Evolutionary conservation across 2,113 vertebrate species (phyloP).

Genomic region (Thamnophis sirtalis): DNA sequence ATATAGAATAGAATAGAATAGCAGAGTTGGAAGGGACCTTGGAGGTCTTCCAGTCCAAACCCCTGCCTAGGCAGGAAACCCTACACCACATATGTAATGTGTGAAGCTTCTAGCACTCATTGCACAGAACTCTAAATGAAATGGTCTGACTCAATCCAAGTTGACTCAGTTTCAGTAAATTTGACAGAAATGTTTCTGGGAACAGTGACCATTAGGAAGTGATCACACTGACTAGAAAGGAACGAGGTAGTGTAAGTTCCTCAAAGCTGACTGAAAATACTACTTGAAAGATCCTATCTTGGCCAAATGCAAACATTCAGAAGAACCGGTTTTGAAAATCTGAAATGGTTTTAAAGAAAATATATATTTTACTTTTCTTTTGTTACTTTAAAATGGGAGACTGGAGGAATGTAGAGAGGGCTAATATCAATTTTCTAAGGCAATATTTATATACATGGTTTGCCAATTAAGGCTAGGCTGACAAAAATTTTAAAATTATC

Average conservation of each 20-base stretch:
- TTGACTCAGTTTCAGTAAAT: not conserved
- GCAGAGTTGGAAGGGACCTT: too few relatives aligned
- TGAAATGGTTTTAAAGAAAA: not conserved
- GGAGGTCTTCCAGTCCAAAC: too few relatives aligned
- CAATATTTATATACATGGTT: not conserved
- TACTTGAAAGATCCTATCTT: not conserved
- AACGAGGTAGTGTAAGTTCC: not conserved
- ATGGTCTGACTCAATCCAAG: not conserved
- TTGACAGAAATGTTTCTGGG: not conserved
- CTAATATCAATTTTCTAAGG: not conserved
- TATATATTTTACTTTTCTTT: not conserved
- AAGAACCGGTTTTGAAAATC: not conserved
- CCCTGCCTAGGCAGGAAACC: too few relatives aligned
- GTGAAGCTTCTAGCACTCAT: not conserved
- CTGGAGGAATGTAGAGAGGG: not conserved
- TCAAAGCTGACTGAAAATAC: not conserved
- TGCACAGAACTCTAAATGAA: not conserved
- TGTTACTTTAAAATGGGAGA: not conserved
- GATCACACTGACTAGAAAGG: not conserved
- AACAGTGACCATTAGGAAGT: not conserved
- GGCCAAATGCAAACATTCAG: not conserved
- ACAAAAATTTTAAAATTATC: not conserved
- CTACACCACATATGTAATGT: not conserved
- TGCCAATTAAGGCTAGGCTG: not conserved
- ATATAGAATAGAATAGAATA: too few relatives aligned